Conservation (phyloP, 2,797 vertebrate species). For the Galago senegalensis region DNA sequence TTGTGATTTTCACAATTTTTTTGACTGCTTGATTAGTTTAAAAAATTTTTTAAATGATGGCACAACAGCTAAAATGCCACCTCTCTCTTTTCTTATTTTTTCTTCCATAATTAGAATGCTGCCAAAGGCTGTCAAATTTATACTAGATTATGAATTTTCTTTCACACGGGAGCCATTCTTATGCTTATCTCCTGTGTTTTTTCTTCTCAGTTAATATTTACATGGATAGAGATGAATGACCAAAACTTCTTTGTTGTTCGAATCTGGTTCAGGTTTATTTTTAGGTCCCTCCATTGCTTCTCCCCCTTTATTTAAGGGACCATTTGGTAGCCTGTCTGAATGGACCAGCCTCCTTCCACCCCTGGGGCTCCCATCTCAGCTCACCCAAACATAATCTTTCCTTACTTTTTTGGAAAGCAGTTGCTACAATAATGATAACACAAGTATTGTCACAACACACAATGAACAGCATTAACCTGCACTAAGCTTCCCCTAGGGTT, state of each 20-base stretch:
- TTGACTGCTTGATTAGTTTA: neutral
- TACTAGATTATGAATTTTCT: neutral
- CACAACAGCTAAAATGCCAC: neutral
- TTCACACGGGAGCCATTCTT: neutral
- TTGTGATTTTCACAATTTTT: slow-evolving; percentile 8
- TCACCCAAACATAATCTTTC: neutral
- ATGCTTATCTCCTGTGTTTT: neutral
- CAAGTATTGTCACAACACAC: neutral
- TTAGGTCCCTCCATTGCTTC: neutral
- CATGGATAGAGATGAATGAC: neutral
- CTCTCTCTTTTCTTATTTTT: neutral
- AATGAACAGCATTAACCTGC: neutral
- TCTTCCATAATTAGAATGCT: neutral
- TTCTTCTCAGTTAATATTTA: neutral
- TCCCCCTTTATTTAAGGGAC: neutral
- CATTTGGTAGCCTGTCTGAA: neutral
- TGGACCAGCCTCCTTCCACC: neutral
- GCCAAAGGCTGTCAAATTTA: neutral
- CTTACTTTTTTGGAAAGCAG: neutral
- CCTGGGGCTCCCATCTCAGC: neutral
- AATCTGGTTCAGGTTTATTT: neutral
- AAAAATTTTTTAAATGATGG: neutral
- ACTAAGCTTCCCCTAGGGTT: neutral
- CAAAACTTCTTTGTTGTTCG: neutral
- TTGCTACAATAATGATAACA: neutral